Conservation (phyloP, 2,113 vertebrate genomes). For the Oceanites oceanicus region DNA sequence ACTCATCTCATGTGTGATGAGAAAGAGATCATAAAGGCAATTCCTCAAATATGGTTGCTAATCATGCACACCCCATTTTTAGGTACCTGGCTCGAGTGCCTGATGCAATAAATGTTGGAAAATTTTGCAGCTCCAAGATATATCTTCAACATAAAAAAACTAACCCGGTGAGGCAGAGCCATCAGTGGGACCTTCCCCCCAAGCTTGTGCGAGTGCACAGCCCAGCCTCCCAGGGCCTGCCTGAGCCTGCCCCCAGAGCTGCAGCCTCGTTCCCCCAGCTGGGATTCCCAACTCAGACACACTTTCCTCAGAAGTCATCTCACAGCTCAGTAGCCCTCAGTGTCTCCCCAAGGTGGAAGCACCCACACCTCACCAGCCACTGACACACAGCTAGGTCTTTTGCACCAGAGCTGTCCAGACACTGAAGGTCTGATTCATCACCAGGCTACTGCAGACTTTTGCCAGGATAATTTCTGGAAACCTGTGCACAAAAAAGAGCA, state of each 20-base stretch:
- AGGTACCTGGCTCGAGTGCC: neutral
- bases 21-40: neutral
- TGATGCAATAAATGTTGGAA: neutral
- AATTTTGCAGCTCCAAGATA: neutral
- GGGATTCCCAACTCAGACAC: neutral
- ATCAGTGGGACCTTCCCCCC: neutral
- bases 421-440: neutral
- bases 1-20: neutral
- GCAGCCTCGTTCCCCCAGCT: rapidly evolving
- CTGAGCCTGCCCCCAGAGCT: rapidly evolving
- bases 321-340: neutral
- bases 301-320: neutral
- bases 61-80: rapidly evolving
- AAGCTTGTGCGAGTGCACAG: neutral
- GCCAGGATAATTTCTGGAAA: neutral
- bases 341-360: neutral
- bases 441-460: neutral
- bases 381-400: neutral
- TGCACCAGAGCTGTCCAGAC: neutral
- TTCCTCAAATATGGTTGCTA: neutral
- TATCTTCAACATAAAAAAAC: neutral
- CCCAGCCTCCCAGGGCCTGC: neutral
- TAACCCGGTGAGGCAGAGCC: neutral
- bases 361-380: neutral
- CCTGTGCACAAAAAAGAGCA: neutral